Evolutionary conservation across 2,888 invertebrate species (phyloP), one percentile per base, ranked within the genome.

Genomic region (Diloba caeruleocephala): DNA sequence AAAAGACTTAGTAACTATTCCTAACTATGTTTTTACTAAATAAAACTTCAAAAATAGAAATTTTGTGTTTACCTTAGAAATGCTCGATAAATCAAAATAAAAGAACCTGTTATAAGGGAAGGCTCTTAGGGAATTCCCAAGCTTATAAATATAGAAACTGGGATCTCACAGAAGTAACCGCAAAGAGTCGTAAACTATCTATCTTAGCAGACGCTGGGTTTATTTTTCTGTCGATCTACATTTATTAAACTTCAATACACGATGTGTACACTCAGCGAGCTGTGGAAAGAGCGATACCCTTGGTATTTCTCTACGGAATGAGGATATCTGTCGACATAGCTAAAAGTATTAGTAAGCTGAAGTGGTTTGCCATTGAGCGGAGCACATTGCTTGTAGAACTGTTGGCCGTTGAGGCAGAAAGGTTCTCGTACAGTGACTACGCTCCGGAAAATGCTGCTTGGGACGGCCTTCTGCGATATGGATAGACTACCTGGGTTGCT

Each of bases 151-250:
- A n/a, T 56, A 55, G 48, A 52, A 48, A 19, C 32, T 25, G 39
- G 42, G 36, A 41, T 56, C 44, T 53, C 42, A 51, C 54, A 33
- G 55, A 52, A 31, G 62, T 46, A 51, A 71, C 71, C 54, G 55
- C 70, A 67, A 74, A 74, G 67, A 65, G 70, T 71, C 71, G 71
- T 65, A 61, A 61, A 69, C 58, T 54, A 66, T 62, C 50, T 45
- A 44, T 69, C 68, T 63, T 69, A 19, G 58, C 57, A 63, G 59
- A 63, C 64, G 60, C 57, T 62, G 56, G 52, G 50, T 46, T 62
- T 48, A 63, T 49, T 56, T 59, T 42, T 43, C 44, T 41, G 55
- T 67, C 68, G 48, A 62, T 55, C 58, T 58, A 49, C 43, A 62
- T 48, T 61, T 45, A 61, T 55, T 26, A 21, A 13, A 25, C 10